Conservation (phyloP, 1,140 invertebrate genomes). For the Tetragonula clypearis region DNA sequence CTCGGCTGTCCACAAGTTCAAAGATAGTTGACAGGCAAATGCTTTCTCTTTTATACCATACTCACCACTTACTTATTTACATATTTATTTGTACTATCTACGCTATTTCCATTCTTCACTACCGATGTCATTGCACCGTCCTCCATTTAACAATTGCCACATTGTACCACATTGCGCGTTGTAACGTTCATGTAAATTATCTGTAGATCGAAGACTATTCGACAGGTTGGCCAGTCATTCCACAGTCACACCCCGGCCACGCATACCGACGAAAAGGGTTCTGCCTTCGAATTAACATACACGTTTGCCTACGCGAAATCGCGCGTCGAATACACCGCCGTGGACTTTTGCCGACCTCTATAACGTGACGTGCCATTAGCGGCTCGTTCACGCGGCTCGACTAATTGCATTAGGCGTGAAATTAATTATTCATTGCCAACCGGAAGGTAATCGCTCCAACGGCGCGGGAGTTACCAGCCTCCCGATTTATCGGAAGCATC, state of each 20-base stretch:
- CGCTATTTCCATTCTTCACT: not conserved
- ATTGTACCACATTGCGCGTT: not conserved
- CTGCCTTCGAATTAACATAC: conserved; percentile 22
- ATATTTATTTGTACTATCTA: not conserved
- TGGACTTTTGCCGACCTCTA: conserved; percentile 16
- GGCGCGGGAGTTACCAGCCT: too few relatives aligned
- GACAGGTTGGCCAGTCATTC: not conserved
- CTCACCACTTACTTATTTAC: not conserved
- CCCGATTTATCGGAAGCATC: not conserved
- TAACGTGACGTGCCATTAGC: conserved; percentile 24
- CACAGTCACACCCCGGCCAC: conserved; percentile 1
- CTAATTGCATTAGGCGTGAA: conserved; percentile 31
- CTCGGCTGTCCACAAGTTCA: not conserved
- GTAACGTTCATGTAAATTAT: conserved; percentile 8
- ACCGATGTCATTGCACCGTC: not conserved
- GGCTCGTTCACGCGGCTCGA: conserved; percentile 1
- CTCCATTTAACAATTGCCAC: not conserved
- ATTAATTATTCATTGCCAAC: conserved; percentile 34
- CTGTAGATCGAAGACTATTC: not conserved
- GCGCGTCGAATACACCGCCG: conserved; percentile 9
- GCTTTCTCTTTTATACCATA: not conserved
- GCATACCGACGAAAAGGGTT: not conserved
- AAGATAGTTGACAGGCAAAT: not conserved
- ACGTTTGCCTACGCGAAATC: conserved; percentile 33
- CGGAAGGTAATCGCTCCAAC: conserved; percentile 14